These are phyloP conservation scores for Semaprochilodus insignis DNA, from an alignment of 2,797 vertebrate species.

Conservation along the genomic window DNA sequence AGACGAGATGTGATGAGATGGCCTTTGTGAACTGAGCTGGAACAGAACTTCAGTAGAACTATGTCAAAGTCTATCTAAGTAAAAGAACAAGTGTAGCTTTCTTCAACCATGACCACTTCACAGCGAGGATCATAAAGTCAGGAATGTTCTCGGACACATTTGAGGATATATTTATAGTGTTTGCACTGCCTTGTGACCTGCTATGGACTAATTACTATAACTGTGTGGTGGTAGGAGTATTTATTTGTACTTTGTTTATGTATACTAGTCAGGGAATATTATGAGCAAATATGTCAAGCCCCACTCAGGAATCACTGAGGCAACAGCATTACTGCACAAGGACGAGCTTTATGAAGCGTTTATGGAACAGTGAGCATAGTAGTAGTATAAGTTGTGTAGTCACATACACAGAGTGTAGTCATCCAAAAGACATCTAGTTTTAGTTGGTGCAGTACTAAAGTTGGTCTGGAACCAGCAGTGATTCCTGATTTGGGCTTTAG, in stretches of 20 bases:
- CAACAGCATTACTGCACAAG: conserved; percentile 15
- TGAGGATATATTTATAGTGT: conserved; percentile 73
- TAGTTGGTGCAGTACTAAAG: neutral
- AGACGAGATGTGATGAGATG: conserved; percentile 7
- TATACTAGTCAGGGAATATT: conserved; percentile 73
- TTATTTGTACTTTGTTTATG: conserved; percentile 79
- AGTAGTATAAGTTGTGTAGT: neutral
- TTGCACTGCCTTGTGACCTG: conserved; percentile 73
- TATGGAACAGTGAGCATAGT: conserved; percentile 5
- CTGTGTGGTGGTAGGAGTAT: conserved; percentile 72
- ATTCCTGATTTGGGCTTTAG: conserved; percentile 19
- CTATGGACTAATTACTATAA: conserved; percentile 77
- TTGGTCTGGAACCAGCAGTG: neutral
- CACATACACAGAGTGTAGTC: neutral
- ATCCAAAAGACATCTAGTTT: neutral
- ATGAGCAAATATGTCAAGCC: conserved; percentile 47
- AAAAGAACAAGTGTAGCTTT: conserved; percentile 44
- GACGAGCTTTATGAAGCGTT: neutral
- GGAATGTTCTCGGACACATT: conserved; percentile 58
- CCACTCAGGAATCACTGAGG: conserved; percentile 12
- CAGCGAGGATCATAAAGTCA: neutral
- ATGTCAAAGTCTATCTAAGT: conserved; percentile 19
- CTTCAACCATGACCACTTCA: conserved; percentile 14
- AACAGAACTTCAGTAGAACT: neutral
- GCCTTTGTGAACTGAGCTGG: neutral